Evolutionary conservation across 1,140 invertebrate species (phyloP), one percentile per base, ranked within the genome.

Genomic region (Aethina tumida): DNA sequence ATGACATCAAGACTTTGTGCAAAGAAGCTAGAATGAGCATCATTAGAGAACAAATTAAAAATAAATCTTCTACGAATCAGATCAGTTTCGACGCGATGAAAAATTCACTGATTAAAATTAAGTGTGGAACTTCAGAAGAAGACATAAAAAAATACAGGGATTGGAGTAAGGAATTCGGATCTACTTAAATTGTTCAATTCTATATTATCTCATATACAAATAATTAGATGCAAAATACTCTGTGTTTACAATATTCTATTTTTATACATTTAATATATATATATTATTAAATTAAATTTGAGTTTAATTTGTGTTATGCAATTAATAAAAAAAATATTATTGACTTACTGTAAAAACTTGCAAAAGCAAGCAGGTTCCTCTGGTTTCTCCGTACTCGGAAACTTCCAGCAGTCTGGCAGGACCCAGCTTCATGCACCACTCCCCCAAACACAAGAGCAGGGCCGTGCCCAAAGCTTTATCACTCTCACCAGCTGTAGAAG

Each of bases 381-480:
- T 55, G 31, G 43, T 47, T 27, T 58, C 55, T 1, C 49, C 56
- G 41, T 58, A 59, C 34, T 62, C 67, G 10, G 63, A 65, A 32
- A 62, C 49, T 28, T 60, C 55, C 22, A 69, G 46, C 35, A 73
- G 50, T 35, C 64, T 55, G 28, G 45, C 56, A 15, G 69, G 67
- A 29, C 67, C 70, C 45, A 87, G 66, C 45, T 70, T 69, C 75
- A 96, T 89, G 36, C 90, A 93, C 81, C 91, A 96, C 67, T 97
- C 91, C 0, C 87, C 86, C 19, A 97, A 65, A 59, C 88, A 92
- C 37, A 95, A 79, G 48, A 95, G 73, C 52, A 95, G 71, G 1
- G 86, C 83, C 12, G 89, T 81, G 0, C 87, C 73, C 18, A 94
- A 67, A 46, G 77, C 69, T 67, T 84, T 73, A 59, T 83, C 69